These are phyloP conservation scores for Macrotis lagotis DNA, from an alignment of 2,113 vertebrate species.

Conservation along the genomic window DNA sequence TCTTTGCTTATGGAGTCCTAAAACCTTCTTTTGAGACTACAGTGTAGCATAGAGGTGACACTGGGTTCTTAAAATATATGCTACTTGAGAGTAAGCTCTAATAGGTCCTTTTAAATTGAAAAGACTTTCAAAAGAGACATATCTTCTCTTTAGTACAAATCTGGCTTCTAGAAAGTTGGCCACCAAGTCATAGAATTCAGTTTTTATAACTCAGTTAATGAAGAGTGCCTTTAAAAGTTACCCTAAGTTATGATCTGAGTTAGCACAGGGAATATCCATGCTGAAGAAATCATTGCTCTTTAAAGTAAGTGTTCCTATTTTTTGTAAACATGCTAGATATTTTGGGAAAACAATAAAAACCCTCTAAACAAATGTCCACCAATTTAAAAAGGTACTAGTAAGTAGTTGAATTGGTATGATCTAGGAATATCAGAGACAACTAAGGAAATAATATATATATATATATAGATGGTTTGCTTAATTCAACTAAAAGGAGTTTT, in stretches of 20 bases:
- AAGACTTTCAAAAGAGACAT: not conserved
- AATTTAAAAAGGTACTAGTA: not conserved
- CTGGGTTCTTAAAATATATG: not conserved
- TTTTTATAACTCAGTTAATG: no score
- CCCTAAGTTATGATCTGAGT: not conserved
- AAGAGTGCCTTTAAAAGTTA: not conserved
- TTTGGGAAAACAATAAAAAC: not conserved
- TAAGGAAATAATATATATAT: constrained; percentile 10
- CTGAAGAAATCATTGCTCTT: not conserved
- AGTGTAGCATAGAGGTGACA: not conserved
- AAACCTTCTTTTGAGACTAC: not conserved
- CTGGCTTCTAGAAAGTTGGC: not conserved
- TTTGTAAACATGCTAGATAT: not conserved
- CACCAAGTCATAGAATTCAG: not conserved
- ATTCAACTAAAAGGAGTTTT: constrained; percentile 23
- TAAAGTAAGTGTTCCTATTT: not conserved
- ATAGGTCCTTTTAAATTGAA: not conserved
- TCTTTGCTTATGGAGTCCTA: not conserved
- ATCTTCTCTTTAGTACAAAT: not conserved
- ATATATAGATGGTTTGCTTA: not conserved
- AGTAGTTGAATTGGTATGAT: constrained; percentile 3
- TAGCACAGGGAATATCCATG: not conserved
- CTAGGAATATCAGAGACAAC: constrained; percentile 21
- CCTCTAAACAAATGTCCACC: not conserved
- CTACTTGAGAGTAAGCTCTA: not conserved